Evolutionary conservation across 2,888 invertebrate species (phyloP).

Genomic region (Trissoscelio sp.): DNA sequence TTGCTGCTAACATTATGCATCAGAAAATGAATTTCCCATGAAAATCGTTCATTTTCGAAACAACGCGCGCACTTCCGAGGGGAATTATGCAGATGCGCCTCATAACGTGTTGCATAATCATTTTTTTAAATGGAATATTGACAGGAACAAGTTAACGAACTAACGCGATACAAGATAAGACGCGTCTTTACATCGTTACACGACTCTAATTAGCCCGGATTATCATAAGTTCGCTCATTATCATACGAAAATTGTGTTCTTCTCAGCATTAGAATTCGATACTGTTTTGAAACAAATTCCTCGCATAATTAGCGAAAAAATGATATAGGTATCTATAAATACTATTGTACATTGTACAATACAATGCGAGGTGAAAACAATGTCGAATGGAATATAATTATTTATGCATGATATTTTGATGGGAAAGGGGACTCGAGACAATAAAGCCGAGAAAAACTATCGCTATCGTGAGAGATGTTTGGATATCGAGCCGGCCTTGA

Average conservation of each 20-base stretch:
- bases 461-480: neutral
- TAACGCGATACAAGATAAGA: constrained; percentile 56
- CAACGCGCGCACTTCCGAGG: constrained; percentile 39
- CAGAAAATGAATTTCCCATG: constrained; percentile 47
- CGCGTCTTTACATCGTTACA: constrained; percentile 50
- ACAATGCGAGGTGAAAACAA: constrained; percentile 40
- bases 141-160: constrained; percentile 61
- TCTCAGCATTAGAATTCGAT: too few species aligned
- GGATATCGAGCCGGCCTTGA: constrained; percentile 19
- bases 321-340: constrained; percentile 37
- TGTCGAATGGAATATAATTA: constrained; percentile 28
- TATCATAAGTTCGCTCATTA: constrained; percentile 54
- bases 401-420: constrained; percentile 19
- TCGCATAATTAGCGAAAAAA: constrained; percentile 24
- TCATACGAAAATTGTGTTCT: constrained; percentile 26
- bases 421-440: constrained; percentile 21
- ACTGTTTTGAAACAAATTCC: constrained; percentile 22
- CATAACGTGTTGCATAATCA: constrained; percentile 37
- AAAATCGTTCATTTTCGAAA: constrained; percentile 22
- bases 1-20: too few species aligned
- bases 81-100: constrained; percentile 32
- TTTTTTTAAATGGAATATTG: constrained; percentile 55
- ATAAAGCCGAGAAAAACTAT: constrained; percentile 6
- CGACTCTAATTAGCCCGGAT: constrained; percentile 56
- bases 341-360: constrained; percentile 15